phyloP scores from a whole-genome alignment of 2,113 vertebrate species.

The Synchiropus splendidus region DNA sequence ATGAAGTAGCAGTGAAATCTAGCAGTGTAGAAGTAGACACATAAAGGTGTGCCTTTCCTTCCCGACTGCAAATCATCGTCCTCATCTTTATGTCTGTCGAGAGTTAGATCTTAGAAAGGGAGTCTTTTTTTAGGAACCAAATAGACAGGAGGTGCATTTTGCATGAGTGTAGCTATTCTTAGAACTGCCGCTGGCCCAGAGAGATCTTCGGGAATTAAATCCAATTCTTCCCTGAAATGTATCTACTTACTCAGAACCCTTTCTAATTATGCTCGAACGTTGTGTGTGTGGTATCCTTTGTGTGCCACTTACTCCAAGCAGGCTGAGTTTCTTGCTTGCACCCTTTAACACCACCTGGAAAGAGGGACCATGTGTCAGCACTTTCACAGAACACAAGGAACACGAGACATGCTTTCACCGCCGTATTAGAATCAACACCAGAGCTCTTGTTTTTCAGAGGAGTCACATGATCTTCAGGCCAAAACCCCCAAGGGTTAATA shows the following conservation, averaged over 20 bases:
- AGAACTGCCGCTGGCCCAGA: conserved; percentile 5
- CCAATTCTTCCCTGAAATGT: background rate
- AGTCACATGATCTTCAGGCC: too few relatives aligned
- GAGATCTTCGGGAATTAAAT: background rate
- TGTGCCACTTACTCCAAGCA: conserved; percentile 69
- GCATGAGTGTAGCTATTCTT: conserved; percentile 41
- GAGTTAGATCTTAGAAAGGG: background rate
- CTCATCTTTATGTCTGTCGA: background rate
- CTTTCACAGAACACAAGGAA: conserved; percentile 3
- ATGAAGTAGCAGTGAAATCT: too few relatives aligned
- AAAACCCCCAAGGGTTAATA: conserved; percentile 4
- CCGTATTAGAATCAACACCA: too few relatives aligned
- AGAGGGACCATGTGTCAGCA: conserved; percentile 15
- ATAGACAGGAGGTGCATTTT: conserved; percentile 20
- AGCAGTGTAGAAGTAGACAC: background rate
- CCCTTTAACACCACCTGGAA: conserved; percentile 72
- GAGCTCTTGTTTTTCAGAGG: too few relatives aligned
- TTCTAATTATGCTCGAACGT: too few relatives aligned
- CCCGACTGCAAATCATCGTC: background rate
- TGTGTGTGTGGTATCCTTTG: too few relatives aligned
- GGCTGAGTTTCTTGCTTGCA: conserved; percentile 72
- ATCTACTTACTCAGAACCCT: background rate
- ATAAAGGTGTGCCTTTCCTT: background rate
- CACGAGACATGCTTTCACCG: too few relatives aligned
- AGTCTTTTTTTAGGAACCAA: conserved; percentile 14